These are phyloP conservation scores for Psittacara wagleri DNA, from an alignment of 2,113 vertebrate genomes.

Conservation along the genomic window DNA sequence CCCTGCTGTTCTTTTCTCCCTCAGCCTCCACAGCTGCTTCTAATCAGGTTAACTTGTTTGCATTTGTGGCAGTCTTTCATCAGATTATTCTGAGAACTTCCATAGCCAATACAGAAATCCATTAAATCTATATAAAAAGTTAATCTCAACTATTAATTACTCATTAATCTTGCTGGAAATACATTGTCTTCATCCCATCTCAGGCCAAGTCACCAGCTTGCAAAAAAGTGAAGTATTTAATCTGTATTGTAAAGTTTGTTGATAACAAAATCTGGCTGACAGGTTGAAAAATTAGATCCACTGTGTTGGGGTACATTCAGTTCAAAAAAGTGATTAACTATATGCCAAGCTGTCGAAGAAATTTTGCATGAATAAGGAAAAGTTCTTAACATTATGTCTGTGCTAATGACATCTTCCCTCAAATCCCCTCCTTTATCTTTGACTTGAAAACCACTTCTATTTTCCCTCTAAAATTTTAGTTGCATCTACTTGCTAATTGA, in stretches of 20 bases:
- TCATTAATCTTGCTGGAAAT: slow-evolving; percentile 37
- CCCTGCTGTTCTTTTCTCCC: background rate
- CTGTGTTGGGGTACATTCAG: slow-evolving; percentile 8
- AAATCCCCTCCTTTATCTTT: background rate
- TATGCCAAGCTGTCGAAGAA: slow-evolving; percentile 26
- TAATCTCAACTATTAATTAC: slow-evolving; percentile 42
- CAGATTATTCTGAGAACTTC: slow-evolving; percentile 1
- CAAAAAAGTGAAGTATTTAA: background rate
- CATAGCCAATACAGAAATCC: background rate
- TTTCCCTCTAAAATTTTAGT: background rate
- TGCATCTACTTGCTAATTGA: background rate
- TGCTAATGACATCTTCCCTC: background rate
- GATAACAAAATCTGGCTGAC: slow-evolving; percentile 21
- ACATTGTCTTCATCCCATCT: slow-evolving; percentile 7
- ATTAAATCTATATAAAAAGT: slow-evolving; percentile 1
- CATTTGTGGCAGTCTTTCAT: background rate
- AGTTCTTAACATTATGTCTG: slow-evolving; percentile 4
- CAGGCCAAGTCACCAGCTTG: background rate
- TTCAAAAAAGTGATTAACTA: slow-evolving; percentile 37
- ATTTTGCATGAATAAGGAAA: slow-evolving; percentile 45
- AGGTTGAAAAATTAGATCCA: slow-evolving; percentile 27
- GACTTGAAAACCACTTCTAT: background rate
- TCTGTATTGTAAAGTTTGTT: slow-evolving; percentile 32
- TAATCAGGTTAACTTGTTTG: background rate
- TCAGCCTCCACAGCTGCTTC: background rate